These are phyloP conservation scores for Eilema griseolum DNA, from an alignment of 2,888 invertebrate species.

Conservation along the genomic window DNA sequence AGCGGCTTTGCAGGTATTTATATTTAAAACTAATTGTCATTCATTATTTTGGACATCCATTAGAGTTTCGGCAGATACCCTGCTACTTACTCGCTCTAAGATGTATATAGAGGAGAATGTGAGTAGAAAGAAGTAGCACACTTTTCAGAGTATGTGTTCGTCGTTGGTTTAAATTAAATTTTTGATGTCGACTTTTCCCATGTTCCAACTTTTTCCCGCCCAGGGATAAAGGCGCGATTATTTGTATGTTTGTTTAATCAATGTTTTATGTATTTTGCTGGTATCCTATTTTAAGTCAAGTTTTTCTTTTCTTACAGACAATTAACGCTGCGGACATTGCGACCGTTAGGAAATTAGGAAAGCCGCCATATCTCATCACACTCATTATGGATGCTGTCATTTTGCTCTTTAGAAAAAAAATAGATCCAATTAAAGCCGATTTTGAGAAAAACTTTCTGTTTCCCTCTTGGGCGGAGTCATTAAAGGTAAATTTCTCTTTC, in stretches of 20 bases:
- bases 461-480: slow-evolving; percentile 94
- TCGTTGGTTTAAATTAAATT: neutral
- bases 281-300: neutral
- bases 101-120: neutral
- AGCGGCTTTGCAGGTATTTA: slow-evolving; percentile 90
- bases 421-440: slow-evolving; percentile 91
- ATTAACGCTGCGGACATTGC: slow-evolving; percentile 96
- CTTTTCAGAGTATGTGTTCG: neutral
- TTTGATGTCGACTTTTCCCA: neutral
- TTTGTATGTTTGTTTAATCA: no score
- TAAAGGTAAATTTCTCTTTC: no score
- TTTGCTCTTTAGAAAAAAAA: slow-evolving; percentile 91
- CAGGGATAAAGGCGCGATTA: no score
- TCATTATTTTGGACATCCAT: neutral
- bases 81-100: neutral
- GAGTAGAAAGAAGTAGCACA: neutral
- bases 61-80: neutral
- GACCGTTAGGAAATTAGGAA: slow-evolving; percentile 95
- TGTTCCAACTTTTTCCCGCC: no score
- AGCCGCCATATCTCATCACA: slow-evolving; percentile 96
- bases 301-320: slow-evolving; percentile 85
- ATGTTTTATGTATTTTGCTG: neutral
- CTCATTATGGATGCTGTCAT: slow-evolving; percentile 96
- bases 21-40: neutral
- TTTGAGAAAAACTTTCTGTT: slow-evolving; percentile 90